These are phyloP conservation scores for Leptodactylus fuscus DNA, from an alignment of 2,113 vertebrate species.

Conservation along the genomic window DNA sequence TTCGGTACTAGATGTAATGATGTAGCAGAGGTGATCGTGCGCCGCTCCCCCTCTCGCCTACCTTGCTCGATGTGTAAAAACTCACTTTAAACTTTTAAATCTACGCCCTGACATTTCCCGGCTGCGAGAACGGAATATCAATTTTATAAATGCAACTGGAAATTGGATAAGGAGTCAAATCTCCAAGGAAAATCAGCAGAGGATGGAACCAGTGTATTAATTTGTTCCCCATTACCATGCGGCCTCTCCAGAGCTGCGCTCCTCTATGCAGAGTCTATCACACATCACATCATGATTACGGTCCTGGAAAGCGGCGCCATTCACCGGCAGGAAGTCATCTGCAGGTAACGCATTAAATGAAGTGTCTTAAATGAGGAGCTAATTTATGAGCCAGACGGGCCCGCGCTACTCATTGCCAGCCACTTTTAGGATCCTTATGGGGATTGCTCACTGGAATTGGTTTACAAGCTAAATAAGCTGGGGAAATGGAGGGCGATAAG, in stretches of 20 bases:
- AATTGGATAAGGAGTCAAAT: constrained; percentile 65
- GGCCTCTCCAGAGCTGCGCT: constrained; percentile 50
- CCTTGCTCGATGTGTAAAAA: constrained; percentile 57
- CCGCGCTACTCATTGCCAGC: constrained; percentile 49
- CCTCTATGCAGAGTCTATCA: constrained; percentile 59
- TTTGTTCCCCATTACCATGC: constrained; percentile 66
- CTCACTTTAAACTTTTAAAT: constrained; percentile 65
- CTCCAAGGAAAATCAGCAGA: constrained; percentile 64
- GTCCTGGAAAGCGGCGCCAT: constrained; percentile 60
- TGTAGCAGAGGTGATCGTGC: not conserved
- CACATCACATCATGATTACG: constrained; percentile 62
- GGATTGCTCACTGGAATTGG: not conserved
- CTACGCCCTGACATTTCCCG: constrained; percentile 64
- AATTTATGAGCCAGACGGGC: constrained; percentile 59
- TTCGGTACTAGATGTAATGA: too few species aligned
- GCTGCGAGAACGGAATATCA: constrained; percentile 57
- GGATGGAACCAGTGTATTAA: constrained; percentile 64
- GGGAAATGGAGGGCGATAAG: constrained; percentile 14
- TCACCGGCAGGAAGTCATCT: constrained; percentile 48
- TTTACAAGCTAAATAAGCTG: constrained; percentile 20
- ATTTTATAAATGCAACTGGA: constrained; percentile 64
- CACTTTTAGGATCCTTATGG: not conserved
- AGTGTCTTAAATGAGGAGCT: constrained; percentile 58
- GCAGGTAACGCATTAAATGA: constrained; percentile 60
- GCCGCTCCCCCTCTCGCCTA: not conserved